Conservation (phyloP, 1,140 invertebrate species). For the Lysiphlebus fabarum region DNA sequence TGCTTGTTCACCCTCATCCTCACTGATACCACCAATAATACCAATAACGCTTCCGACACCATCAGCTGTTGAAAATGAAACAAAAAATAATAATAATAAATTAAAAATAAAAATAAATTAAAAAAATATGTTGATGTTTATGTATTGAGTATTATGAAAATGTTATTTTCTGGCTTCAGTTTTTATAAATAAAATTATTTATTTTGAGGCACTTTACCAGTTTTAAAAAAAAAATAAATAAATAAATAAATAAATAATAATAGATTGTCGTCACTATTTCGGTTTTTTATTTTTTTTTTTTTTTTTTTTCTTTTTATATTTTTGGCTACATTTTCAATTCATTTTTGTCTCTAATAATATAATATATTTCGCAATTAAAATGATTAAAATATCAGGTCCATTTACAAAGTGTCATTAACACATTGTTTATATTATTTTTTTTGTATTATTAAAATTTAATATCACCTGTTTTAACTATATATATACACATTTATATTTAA, state of each 20-base stretch:
- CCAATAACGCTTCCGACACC: constrained; percentile 27
- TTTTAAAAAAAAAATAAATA: not conserved
- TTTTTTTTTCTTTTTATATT: too few species aligned
- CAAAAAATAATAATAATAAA: constrained; percentile 18
- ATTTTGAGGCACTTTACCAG: constrained; percentile 24
- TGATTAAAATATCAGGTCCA: not conserved
- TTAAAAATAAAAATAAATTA: constrained; percentile 21
- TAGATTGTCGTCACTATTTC: not conserved
- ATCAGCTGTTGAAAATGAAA: constrained; percentile 39
- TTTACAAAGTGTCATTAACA: too few species aligned
- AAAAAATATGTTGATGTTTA: not conserved
- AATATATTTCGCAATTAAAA: not conserved
- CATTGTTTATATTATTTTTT: not conserved
- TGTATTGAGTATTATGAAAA: too few species aligned
- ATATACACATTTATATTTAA: too few species aligned
- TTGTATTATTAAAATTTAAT: not conserved
- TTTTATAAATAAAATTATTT: not conserved
- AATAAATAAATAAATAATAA: not conserved
- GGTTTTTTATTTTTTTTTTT: not conserved
- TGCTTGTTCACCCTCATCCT: constrained; percentile 20
- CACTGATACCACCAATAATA: constrained; percentile 28
- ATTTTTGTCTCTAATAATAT: not conserved
- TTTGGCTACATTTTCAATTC: not conserved
- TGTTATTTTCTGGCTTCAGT: not conserved
- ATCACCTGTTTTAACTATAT: too few species aligned